A percentile compares a stretch with the other conserved stretches of the same genome.
Conservation (phyloP, 2,888 invertebrate genomes). For the Pachycephus smyrnensis region DNA sequence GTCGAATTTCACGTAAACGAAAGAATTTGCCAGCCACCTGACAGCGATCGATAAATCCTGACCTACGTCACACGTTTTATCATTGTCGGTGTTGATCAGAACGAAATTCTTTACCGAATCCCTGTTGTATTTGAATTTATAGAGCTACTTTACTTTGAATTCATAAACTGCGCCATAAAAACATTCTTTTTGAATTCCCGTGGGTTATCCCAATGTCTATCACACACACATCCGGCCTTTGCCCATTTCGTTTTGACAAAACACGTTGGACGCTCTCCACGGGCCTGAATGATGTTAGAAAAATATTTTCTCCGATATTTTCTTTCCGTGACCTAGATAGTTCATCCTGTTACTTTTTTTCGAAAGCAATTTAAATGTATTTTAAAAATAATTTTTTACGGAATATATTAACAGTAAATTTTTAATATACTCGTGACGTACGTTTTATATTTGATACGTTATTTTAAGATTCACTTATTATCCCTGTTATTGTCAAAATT, state of each 20-base stretch:
- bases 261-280: background rate
- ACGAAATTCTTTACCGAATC: background rate
- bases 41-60: background rate
- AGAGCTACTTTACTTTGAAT: background rate
- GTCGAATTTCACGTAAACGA: background rate
- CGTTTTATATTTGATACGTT: background rate
- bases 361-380: background rate
- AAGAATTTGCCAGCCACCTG: background rate
- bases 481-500: background rate
- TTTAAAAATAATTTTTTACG: background rate
- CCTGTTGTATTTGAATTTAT: background rate
- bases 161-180: background rate
- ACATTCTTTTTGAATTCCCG: background rate
- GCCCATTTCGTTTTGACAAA: background rate
- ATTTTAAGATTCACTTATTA: background rate
- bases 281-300: background rate
- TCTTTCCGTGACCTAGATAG: background rate
- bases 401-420: background rate
- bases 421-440: background rate
- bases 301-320: background rate
- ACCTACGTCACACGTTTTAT: background rate
- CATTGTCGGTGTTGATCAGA: background rate
- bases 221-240: background rate
- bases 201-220: background rate
- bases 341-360: background rate